These are phyloP conservation scores for Bungarus multicinctus DNA, from an alignment of 2,113 vertebrate genomes.

Conservation along the genomic window DNA sequence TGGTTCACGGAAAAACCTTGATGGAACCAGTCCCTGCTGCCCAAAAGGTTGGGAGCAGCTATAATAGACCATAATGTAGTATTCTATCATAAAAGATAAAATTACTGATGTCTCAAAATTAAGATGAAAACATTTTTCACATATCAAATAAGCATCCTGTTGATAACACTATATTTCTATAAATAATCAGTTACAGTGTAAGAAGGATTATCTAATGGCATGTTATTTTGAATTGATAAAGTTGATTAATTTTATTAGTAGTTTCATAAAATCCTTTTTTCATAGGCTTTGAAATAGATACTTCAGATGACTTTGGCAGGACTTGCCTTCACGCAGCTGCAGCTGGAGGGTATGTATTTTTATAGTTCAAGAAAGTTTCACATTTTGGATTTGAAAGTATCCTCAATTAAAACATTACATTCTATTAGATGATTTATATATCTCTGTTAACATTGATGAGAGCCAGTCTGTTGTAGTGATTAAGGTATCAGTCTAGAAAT, in stretches of 20 bases:
- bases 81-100: not conserved
- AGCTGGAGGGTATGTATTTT: slow-evolving; percentile 90
- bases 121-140: not conserved
- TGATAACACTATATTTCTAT: not conserved
- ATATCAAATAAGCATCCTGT: not conserved
- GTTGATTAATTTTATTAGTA: slow-evolving; percentile 22
- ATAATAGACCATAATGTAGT: not conserved
- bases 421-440: not conserved
- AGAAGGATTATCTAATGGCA: slow-evolving; percentile 23
- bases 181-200: slow-evolving; percentile 1
- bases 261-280: slow-evolving; percentile 46
- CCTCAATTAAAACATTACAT: slow-evolving; percentile 10
- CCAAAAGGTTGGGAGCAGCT: no score
- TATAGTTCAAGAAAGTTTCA: not conserved
- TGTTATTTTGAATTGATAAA: slow-evolving; percentile 11
- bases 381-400: not conserved
- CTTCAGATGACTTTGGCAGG: slow-evolving; percentile 97
- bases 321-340: slow-evolving; percentile 98
- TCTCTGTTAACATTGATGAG: not conserved
- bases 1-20: no score
- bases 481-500: no score
- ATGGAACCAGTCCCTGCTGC: no score
- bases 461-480: no score
- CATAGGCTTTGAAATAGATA: slow-evolving; percentile 94
- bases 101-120: not conserved